Evolutionary conservation across 1,140 invertebrate species (phyloP).

Genomic region (Heliconius eleuchia): DNA sequence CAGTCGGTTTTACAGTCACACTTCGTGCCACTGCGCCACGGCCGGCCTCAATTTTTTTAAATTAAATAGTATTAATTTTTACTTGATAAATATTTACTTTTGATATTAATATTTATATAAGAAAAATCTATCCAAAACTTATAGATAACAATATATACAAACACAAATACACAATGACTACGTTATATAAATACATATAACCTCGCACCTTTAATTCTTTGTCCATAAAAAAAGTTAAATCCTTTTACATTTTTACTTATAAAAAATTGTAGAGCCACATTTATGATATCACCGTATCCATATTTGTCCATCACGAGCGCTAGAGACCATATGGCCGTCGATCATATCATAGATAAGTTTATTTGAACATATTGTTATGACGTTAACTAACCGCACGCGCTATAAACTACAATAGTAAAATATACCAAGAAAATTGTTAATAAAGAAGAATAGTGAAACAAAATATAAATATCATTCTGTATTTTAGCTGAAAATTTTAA

Average conservation of each 20-base stretch:
- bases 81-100: too few species aligned
- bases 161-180: background rate
- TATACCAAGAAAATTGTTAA: background rate
- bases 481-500: background rate
- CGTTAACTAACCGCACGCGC: conserved; percentile 39
- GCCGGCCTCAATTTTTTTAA: too few species aligned
- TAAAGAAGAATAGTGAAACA: background rate
- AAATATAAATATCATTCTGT: too few species aligned
- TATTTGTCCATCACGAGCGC: conserved; percentile 15
- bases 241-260: background rate
- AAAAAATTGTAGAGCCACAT: background rate
- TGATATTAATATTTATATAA: too few species aligned
- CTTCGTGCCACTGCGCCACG: too few species aligned
- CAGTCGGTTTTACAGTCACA: too few species aligned
- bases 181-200: background rate
- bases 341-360: conserved; percentile 48
- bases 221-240: background rate
- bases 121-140: too few species aligned
- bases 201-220: background rate
- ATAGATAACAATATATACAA: too few species aligned
- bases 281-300: conserved; percentile 11
- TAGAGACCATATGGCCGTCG: conserved; percentile 45
- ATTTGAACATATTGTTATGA: conserved; percentile 54
- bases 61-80: too few species aligned
- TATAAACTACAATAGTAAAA: background rate